Conservation (phyloP, 2,888 invertebrate genomes). For the Callyntrura guangdongensis region DNA sequence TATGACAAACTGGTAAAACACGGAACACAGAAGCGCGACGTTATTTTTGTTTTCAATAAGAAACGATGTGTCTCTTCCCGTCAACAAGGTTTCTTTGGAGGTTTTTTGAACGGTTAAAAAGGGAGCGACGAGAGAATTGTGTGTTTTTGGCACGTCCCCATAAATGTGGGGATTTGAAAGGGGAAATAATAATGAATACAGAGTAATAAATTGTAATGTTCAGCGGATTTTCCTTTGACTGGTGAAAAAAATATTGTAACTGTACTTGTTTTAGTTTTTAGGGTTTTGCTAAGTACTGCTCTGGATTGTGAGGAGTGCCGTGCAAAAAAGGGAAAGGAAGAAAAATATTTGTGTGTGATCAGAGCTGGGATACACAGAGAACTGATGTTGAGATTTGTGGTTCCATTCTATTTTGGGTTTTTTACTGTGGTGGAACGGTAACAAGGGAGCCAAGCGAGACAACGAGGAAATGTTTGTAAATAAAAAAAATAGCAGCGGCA, state of each 20-base stretch:
- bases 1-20: too few species aligned
- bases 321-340: too few species aligned
- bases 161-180: too few species aligned
- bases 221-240: conserved; percentile 20
- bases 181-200: too few species aligned
- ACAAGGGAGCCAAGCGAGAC: not conserved
- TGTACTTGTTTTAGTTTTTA: not conserved
- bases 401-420: not conserved
- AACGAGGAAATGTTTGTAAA: conserved; percentile 18
- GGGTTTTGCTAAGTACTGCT: not conserved
- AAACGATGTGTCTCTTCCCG: not conserved
- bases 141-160: not conserved
- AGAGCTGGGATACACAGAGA: not conserved
- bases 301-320: too few species aligned
- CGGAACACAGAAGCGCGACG: too few species aligned
- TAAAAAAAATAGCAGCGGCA: conserved; percentile 12
- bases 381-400: not conserved
- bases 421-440: not conserved
- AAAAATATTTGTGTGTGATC: too few species aligned
- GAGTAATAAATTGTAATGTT: too few species aligned
- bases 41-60: too few species aligned
- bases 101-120: not conserved
- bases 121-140: not conserved
- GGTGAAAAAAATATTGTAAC: too few species aligned
- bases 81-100: not conserved